These are phyloP conservation scores for Neolamprologus fasciatus DNA, from an alignment of 2,113 vertebrate genomes.

Conservation along the genomic window DNA sequence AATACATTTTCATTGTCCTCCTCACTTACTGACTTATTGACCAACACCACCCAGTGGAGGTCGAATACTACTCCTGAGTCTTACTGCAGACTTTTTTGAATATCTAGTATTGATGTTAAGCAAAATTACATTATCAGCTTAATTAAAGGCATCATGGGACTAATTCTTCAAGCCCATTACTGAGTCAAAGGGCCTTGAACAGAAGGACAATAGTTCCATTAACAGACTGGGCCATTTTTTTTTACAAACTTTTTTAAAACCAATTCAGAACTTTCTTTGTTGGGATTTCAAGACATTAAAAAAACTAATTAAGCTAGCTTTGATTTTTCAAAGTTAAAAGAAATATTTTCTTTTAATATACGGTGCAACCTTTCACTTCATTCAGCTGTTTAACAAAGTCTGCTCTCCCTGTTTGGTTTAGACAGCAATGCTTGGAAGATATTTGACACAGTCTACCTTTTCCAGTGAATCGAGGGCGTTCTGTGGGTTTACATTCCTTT, in stretches of 20 bases:
- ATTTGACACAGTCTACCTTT: constrained; percentile 70
- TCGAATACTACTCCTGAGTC: background rate
- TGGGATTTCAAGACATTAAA: background rate
- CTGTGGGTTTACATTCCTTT: constrained; percentile 62
- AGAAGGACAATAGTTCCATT: background rate
- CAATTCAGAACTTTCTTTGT: background rate
- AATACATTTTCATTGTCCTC: background rate
- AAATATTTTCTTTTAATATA: background rate
- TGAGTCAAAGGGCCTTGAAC: background rate
- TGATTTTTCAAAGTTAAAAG: background rate
- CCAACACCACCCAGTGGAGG: background rate
- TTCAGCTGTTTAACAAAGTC: background rate
- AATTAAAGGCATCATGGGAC: background rate
- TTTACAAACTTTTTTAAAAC: background rate
- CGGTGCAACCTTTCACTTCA: background rate
- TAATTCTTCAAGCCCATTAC: background rate
- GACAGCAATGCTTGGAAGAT: background rate
- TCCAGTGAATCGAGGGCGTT: constrained; percentile 77
- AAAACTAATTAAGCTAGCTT: background rate
- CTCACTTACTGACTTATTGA: background rate
- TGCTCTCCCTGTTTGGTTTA: background rate
- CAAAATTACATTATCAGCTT: background rate
- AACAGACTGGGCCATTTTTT: background rate
- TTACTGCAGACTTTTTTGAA: background rate
- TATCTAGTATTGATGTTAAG: background rate